Evolutionary conservation across 30 jellyfish, hydroid and myxozoan genomes (phyloP), one percentile per base, ranked within the genome.

Genomic region (Nemopilema nomurai): DNA sequence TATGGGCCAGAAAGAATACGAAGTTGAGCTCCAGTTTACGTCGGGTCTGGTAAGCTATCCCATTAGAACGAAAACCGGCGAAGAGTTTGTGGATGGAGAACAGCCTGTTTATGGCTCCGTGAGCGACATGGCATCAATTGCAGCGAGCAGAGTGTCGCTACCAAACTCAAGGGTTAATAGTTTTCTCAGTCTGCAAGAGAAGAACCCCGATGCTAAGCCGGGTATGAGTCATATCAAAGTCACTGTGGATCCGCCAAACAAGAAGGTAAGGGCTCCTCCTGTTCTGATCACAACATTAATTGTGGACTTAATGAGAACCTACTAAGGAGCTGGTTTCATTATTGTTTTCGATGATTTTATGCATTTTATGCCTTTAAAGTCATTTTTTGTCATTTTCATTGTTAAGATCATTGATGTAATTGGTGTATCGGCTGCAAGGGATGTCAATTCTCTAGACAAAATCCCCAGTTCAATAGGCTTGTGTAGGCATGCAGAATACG

Each of bases 1-100:
- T 90, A 90, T 97, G 78, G 97, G 97, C n/a, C 98, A 93, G 75
- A 88, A 88, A 29, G 98, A 93, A 63, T 93, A 88, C 82, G 98
- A 93, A 67, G 98, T 93, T n/a, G 98, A 93, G 83, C 82, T 93
- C 23, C 98, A 93, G 33, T 93, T 93, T 77, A 66, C 97, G 0
- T 84, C 98, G 21, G 97, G 97, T 13, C 69, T 93, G 77, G 84
- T 93, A 18, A 69, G 97, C 80, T 80, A 90, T 25, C 98, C 98
- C 1, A 67, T 69, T 25, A 91, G 98, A 67, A 88, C 97, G 0
- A 85, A 78, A 41, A 80, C 93, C 4, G 92, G 87, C 1, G 96
- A 93, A 64, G 98, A 93, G 31, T 78, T 69, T 32, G 85, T 88
- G 16, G 98, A 93, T 69, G 97, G 96, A 13, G 95, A 93, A 79